Conservation (phyloP, 23 tunicate species). For the Trididemnum clinides region DNA sequence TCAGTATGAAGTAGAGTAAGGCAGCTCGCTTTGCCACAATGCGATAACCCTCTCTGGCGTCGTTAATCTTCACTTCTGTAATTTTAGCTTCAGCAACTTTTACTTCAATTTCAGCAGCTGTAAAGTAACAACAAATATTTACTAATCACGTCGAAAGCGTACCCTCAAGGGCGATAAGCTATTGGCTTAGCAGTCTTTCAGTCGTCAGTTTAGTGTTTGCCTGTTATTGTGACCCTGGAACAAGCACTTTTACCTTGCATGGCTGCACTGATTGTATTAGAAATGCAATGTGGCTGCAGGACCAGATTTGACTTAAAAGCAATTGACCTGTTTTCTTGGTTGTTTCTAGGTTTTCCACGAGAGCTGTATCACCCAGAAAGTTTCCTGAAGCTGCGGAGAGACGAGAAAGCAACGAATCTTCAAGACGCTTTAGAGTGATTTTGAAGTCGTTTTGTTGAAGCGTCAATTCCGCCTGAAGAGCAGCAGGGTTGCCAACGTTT, state of each 20-base stretch:
- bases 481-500: too few relatives aligned
- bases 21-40: conserved; percentile 88
- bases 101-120: conserved; percentile 98
- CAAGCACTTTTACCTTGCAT: too few relatives aligned
- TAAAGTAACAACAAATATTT: too few relatives aligned
- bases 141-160: too few relatives aligned
- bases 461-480: conserved; percentile 76
- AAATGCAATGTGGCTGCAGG: too few relatives aligned
- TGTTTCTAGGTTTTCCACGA: conserved; percentile 98
- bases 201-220: too few relatives aligned
- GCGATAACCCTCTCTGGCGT: conserved; percentile 95
- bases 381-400: conserved; percentile 99
- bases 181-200: too few relatives aligned
- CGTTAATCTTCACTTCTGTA: conserved; percentile 95
- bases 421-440: conserved; percentile 92
- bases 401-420: conserved; percentile 92
- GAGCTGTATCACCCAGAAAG: conserved; percentile 98
- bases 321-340: conserved; percentile 92
- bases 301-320: too few relatives aligned
- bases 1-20: conserved; percentile 93
- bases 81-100: conserved; percentile 97
- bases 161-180: too few relatives aligned
- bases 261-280: too few relatives aligned
- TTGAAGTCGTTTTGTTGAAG: conserved; percentile 99
- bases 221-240: too few relatives aligned